A percentile compares a stretch with the other conserved stretches of the same genome.
These are phyloP conservation scores for Rotaria sp. DNA, from an alignment of 2,888 invertebrate genomes.

Conservation along the genomic window DNA sequence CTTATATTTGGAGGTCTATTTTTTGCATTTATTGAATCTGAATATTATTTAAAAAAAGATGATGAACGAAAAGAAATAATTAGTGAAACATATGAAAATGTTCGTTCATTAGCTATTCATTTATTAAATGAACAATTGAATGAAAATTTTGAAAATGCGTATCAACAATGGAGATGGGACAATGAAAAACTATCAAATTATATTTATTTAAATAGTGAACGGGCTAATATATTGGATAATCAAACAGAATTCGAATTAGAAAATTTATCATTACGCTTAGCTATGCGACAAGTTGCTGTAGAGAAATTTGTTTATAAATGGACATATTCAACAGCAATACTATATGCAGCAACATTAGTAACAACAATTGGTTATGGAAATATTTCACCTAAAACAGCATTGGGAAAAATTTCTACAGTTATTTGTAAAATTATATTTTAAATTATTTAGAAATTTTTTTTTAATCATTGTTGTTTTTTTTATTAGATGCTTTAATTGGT, in stretches of 20 bases:
- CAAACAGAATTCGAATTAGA: neutral
- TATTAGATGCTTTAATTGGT: conserved; percentile 41
- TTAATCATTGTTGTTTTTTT: too few relatives aligned
- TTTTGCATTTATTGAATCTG: neutral
- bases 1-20: neutral
- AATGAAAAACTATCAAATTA: neutral
- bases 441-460: too few relatives aligned
- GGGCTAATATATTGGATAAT: neutral
- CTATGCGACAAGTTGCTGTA: neutral
- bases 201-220: neutral
- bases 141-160: neutral
- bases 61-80: neutral
- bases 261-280: neutral
- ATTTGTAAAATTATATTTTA: neutral
- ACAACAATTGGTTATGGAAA: conserved; percentile 42
- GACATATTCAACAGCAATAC: conserved; percentile 37
- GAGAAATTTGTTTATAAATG: conserved; percentile 29
- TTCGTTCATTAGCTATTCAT: neutral
- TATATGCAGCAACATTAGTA: conserved; percentile 41
- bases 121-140: conserved; percentile 5
- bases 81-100: neutral
- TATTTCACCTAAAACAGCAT: conserved; percentile 40
- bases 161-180: neutral
- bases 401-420: conserved; percentile 40
- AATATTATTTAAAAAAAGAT: neutral